Evolutionary conservation across 2,113 vertebrate species (phyloP), one percentile per base, ranked within the genome.

Genomic region (Leptodactylus fuscus): DNA sequence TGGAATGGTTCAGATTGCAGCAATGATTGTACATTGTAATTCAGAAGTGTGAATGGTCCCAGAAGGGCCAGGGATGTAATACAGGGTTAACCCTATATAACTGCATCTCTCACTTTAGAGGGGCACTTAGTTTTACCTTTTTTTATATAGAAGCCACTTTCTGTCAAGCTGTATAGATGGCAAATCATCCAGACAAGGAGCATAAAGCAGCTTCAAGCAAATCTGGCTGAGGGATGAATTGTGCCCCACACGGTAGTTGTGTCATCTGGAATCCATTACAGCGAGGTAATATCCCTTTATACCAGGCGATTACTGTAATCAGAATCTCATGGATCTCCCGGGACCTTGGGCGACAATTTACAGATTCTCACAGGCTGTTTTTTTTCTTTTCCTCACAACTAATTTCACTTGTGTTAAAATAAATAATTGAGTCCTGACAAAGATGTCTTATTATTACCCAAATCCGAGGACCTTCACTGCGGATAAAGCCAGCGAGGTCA

Each of bases 201-300:
- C 36, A n/a, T 41, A 32, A 34, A 67, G 32, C 60, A 5, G 60
- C 60, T 62, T 62, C 27, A 15, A 62, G 60, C 13, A 32, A 62
- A 62, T 58, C 22, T 2, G 53, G 7, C 53, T 58, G 22, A n/a
- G n/a, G n/a, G n/a, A n/a, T n/a, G n/a, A n/a, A n/a, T n/a, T n/a
- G n/a, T 27, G 20, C 69, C 53, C 15, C 74, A 78, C 74, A 78
- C 74, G 41, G 83, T 41, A 85, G 83, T 85, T n/a, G 32, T 20
- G 44, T 67, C 83, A 85, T 85, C 83, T 85, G 83, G 83, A 77
- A 48, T 10, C 5, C 29, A 78, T 78, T 78, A 69, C 29, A 3
- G 44, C 27, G 44, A 49, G 71, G 73, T 84, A 65, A 76, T 78
- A 69, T 78, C 38, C 44, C 74, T 69, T 67, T 78, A 85, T 65